Evolutionary conservation across 1,140 invertebrate genomes (phyloP).

Genomic region (Trichogramma pretiosum): DNA sequence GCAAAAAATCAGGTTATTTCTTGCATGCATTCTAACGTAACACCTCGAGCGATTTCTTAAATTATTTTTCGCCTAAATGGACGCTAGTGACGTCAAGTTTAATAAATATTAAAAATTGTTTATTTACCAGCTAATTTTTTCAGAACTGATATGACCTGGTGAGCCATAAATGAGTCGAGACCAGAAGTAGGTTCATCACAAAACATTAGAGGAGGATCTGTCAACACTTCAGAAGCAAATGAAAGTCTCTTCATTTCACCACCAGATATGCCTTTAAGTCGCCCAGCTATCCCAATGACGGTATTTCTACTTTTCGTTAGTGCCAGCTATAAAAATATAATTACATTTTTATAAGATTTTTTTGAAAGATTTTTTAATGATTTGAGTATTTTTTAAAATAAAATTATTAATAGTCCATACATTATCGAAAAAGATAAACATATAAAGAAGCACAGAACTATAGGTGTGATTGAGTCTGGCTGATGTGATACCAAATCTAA

Average conservation of each 20-base stretch:
- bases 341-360: too few relatives aligned
- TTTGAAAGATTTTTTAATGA: too few relatives aligned
- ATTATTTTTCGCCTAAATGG: neutral
- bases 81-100: neutral
- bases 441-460: too few relatives aligned
- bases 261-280: conserved; percentile 86
- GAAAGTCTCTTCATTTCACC: conserved; percentile 93
- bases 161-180: conserved; percentile 76
- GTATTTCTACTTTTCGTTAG: conserved; percentile 80
- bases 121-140: conserved; percentile 61
- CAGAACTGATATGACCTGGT: conserved; percentile 79
- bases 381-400: too few relatives aligned
- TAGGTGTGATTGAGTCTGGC: too few relatives aligned
- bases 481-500: too few relatives aligned
- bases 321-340: conserved; percentile 57
- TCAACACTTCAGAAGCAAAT: conserved; percentile 91
- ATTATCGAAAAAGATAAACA: too few relatives aligned
- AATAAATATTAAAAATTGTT: conserved; percentile 9
- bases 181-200: conserved; percentile 96
- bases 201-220: conserved; percentile 89
- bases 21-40: neutral
- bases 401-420: too few relatives aligned
- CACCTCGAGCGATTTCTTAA: too few relatives aligned
- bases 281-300: conserved; percentile 75
- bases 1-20: neutral